Evolutionary conservation across 1,140 invertebrate genomes (phyloP), one percentile per base, ranked within the genome.

Genomic region (Anastrepha obliqua): DNA sequence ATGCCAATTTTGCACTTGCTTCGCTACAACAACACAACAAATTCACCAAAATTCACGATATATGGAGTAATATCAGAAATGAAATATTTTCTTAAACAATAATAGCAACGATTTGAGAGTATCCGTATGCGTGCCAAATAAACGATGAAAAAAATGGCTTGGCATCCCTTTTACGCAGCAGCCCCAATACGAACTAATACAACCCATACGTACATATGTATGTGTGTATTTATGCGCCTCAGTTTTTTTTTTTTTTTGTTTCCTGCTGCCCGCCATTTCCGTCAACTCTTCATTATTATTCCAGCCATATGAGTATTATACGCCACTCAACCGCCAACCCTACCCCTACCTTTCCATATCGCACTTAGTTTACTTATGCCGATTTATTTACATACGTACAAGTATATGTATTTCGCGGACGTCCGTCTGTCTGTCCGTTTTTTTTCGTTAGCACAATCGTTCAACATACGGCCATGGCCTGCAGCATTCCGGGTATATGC

Each of bases 391-490:
- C 13, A 44, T 74, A 13, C 15, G 5, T 6, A 29, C 29, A 29
- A 29, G 29, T 62, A 55, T 9, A 29, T 9, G 29, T 44, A 44
- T 70, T 74, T 15, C 11, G 13, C 67, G 13, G 44, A 55, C 51
- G 51, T 51, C 7, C 20, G n/a, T 51, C 42, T n/a, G 47, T 81
- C 20, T 51, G 47, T 0, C 60, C 15, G 13, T 62, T 62, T 62
- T 5, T 5, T 29, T 29, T 29, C 60, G 8, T 0, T 11, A 55
- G 51, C 51, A 8, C 60, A 62, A 62, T 15, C 60, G n/a, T 62
- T 62, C 74, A 81, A n/a, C 47, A 58, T 20, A 20, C 47, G 74
- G n/a, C 74, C 74, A 81, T 81, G 74, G 74, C 74, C 74, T 81
- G 74, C 47, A 81, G 55, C 55, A 81, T 74, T 74, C 47, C 51